Percentiles rank a stretch among this genome's conserved stretches.
Conservation (phyloP, 2,797 vertebrate genomes). For the Otolemur crassicaudatus region DNA sequence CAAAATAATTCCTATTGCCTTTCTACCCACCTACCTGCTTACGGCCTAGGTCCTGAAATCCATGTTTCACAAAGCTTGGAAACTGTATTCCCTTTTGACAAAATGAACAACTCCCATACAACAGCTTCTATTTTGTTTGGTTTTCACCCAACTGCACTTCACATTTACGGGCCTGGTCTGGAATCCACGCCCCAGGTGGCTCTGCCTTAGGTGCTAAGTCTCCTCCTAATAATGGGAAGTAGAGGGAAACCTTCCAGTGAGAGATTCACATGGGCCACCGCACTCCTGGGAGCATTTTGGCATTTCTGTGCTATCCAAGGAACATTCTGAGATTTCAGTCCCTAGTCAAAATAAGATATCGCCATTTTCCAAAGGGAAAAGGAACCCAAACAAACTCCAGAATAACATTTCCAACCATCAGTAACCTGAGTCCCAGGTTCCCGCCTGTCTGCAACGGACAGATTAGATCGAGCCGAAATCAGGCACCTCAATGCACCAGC, state of each 20-base stretch:
- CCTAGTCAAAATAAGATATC: conserved; percentile 44
- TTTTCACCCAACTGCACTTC: conserved; percentile 1
- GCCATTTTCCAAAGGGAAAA: conserved; percentile 30
- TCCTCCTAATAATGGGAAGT: neutral
- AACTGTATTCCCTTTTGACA: neutral
- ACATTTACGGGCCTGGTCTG: neutral
- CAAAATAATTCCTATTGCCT: neutral
- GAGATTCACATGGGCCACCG: neutral
- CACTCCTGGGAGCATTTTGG: neutral
- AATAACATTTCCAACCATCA: neutral
- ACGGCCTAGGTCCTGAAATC: neutral
- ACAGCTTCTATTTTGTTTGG: conserved; percentile 58
- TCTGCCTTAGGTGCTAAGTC: conserved; percentile 3
- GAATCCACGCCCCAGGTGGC: neutral
- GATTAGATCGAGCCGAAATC: neutral
- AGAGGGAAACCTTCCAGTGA: neutral
- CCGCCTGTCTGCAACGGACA: neutral
- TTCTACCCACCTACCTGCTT: neutral
- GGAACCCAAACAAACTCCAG: neutral
- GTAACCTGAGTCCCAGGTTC: neutral
- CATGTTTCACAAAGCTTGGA: neutral
- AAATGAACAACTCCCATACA: conserved; percentile 12
- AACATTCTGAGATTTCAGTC: neutral
- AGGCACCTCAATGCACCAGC: fast-evolving
- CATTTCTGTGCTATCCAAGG: neutral